A percentile compares a stretch with the other conserved stretches of the same genome.
These are phyloP conservation scores for Petrolisthes manimaculis DNA, from an alignment of 2,888 invertebrate species.

Conservation along the genomic window DNA sequence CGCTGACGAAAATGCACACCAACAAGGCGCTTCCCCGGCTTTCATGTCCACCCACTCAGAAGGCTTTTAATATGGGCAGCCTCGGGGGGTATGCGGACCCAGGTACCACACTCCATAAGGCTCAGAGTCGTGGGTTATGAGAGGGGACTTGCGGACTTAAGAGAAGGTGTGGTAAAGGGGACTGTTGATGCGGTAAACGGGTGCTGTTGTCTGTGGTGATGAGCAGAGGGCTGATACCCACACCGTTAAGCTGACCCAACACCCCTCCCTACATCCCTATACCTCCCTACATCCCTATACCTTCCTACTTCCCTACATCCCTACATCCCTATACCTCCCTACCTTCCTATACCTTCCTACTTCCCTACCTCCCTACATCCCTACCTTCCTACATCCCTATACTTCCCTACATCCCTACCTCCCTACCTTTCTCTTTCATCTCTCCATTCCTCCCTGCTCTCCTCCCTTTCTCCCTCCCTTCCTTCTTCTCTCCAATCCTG, in stretches of 20 bases:
- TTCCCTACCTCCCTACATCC: not conserved
- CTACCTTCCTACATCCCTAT: not conserved
- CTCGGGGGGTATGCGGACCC: not conserved
- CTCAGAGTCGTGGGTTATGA: not conserved
- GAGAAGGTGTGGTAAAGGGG: not conserved
- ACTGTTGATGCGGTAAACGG: not conserved
- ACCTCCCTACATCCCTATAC: not conserved
- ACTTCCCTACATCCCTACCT: not conserved
- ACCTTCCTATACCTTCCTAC: not conserved
- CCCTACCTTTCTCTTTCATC: not conserved
- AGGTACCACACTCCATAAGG: not conserved
- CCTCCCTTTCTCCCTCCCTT: not conserved
- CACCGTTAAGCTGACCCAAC: constrained; percentile 4
- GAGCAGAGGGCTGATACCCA: constrained; percentile 17
- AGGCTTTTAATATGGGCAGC: constrained; percentile 16
- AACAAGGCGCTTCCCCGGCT: constrained; percentile 40
- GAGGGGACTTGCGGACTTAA: not conserved
- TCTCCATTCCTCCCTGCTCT: not conserved
- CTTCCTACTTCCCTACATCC: not conserved
- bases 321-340: not conserved
- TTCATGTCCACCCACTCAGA: constrained; percentile 31
- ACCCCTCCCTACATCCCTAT: not conserved
- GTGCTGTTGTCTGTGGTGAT: constrained; percentile 17
- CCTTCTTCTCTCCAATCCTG: not conserved
- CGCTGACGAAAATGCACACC: constrained; percentile 28